Evolutionary conservation across 2,113 vertebrate species (phyloP), one percentile per base, ranked within the genome.

Genomic region (Tricholaema leucomelas): DNA sequence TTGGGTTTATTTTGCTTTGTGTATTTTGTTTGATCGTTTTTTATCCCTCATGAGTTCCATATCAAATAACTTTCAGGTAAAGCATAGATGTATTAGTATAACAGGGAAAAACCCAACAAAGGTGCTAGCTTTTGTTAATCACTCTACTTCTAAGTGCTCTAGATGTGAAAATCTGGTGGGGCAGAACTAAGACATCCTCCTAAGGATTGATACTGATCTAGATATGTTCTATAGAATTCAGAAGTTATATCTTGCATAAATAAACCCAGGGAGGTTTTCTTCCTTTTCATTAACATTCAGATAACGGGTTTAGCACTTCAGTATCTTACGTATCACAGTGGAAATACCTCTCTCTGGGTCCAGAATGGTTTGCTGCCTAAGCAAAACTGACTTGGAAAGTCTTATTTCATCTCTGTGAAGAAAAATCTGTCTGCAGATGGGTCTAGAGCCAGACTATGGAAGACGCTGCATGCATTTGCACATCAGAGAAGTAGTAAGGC

Each of bases 341-440:
- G 52, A 81, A 87, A 85, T 50, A 64, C 15, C 18, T 81, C n/a
- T 75, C 16, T 35, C 75, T 25, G 35, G 66, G 31, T 31, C 9
- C 40, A 81, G 24, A 23, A 84, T 48, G n/a, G 50, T 31, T 88
- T 70, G n/a, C 65, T 81, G 74, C 50, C 56, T 81, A 85, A 91
- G 78, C 55, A 89, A 85, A 93, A 88, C 38, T 55, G 59, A 59
- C 84, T 91, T 69, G 69, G 52, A 79, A 91, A 93, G 46, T 59
- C 87, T 87, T 73, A 61, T 58, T 94, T 92, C 10, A 33, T 5
- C 31, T 72, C 74, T 79, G 16, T 46, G 44, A 92, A 84, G 23
- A 77, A 35, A 90, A 92, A 88, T 15, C 30, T 60, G 81, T 72
- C 42, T 71, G 71, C 75, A 79, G 38, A 38, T 52, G 44, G 16